phyloP scores from a whole-genome alignment of 2,888 invertebrate genomes.

The Napeogenes inachia region DNA sequence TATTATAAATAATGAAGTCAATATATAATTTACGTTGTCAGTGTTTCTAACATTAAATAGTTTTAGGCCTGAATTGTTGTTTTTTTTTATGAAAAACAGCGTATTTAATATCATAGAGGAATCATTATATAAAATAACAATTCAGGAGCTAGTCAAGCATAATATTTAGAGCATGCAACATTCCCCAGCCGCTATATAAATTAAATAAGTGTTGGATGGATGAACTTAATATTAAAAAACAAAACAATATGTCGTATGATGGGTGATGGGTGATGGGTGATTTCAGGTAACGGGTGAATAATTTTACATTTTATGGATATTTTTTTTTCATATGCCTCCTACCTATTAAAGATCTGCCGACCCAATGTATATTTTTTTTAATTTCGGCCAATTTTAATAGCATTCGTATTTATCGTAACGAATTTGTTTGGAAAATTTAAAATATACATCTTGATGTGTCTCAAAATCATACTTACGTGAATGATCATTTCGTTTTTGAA shows the following conservation, averaged over 20 bases:
- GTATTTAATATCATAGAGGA: not conserved
- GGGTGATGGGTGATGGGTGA: constrained; percentile 53
- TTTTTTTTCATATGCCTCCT: constrained; percentile 35
- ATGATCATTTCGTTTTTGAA: constrained; percentile 83
- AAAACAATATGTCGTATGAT: constrained; percentile 55
- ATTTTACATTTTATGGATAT: constrained; percentile 35
- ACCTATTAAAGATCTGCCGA: constrained; percentile 33
- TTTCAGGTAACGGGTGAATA: constrained; percentile 58
- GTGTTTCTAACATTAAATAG: too few species aligned
- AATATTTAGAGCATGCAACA: constrained; percentile 58
- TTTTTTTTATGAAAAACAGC: not conserved
- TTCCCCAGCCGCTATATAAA: constrained; percentile 75
- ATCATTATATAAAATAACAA: constrained; percentile 13
- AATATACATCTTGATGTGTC: constrained; percentile 66
- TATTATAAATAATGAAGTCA: too few species aligned
- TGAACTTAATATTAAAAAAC: constrained; percentile 52
- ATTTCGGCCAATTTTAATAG: constrained; percentile 17
- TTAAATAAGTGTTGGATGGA: constrained; percentile 71
- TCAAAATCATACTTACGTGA: constrained; percentile 86
- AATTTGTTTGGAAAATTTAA: constrained; percentile 35
- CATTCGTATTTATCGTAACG: constrained; percentile 27
- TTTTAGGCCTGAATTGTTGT: not conserved
- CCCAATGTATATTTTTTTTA: constrained; percentile 27
- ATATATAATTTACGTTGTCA: too few species aligned
- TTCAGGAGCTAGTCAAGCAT: constrained; percentile 22